phyloP scores from a whole-genome alignment of 2,888 invertebrate species.

The Blomia tropicalis region DNA sequence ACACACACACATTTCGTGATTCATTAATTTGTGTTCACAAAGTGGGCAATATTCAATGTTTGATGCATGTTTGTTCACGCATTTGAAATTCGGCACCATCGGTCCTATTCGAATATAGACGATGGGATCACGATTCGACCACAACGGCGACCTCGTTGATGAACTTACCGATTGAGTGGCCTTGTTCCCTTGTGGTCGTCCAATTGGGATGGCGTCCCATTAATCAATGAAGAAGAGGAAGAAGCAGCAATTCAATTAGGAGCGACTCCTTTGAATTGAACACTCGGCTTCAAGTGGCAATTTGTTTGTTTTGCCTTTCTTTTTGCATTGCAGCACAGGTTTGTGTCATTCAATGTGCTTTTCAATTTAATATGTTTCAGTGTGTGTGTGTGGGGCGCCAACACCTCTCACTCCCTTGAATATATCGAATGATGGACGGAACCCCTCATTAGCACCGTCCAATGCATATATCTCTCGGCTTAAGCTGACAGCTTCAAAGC shows the following conservation, averaged over 20 bases:
- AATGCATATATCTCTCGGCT: slow-evolving; percentile 10
- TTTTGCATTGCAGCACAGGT: neutral
- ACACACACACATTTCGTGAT: neutral
- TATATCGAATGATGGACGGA: slow-evolving; percentile 9
- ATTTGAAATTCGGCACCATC: too few relatives aligned
- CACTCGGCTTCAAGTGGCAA: slow-evolving; percentile 4
- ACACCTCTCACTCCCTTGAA: too few relatives aligned
- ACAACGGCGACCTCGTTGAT: neutral
- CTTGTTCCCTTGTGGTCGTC: too few relatives aligned
- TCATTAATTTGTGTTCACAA: neutral
- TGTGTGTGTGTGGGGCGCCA: neutral
- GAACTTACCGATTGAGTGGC: too few relatives aligned
- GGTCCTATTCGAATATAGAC: too few relatives aligned
- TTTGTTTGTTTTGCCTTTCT: slow-evolving; percentile 2
- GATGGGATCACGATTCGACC: slow-evolving; percentile 3
- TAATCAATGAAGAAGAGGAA: too few relatives aligned
- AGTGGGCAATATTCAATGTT: neutral
- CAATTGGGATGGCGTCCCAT: too few relatives aligned
- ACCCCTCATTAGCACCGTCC: slow-evolving; percentile 14
- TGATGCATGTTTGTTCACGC: too few relatives aligned
- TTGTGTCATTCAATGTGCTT: neutral
- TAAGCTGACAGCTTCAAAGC: slow-evolving; percentile 2
- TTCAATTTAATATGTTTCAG: neutral
- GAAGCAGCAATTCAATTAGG: slow-evolving; percentile 13
- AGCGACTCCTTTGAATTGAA: neutral